Evolutionary conservation across 2,113 vertebrate species (phyloP).

Genomic region (Irena cyanogastra): DNA sequence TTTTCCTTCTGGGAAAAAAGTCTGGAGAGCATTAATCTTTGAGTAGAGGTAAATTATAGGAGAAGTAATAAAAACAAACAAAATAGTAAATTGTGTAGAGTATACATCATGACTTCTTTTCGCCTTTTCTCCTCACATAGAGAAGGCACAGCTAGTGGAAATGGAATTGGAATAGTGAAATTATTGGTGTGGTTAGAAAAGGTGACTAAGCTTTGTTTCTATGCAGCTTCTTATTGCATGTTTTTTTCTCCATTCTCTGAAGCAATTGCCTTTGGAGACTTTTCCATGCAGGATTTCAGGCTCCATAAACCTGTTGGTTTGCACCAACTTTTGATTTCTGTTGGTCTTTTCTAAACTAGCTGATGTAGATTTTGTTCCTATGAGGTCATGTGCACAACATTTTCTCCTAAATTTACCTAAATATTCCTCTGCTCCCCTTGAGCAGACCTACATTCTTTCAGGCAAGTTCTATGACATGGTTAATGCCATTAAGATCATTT

Average conservation of each 20-base stretch:
- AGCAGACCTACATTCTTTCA: not conserved
- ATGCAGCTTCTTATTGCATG: not conserved
- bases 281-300: not conserved
- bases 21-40: not conserved
- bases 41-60: not conserved
- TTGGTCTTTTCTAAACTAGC: not conserved
- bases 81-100: not conserved
- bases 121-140: not conserved
- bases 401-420: not conserved
- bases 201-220: not conserved
- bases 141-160: not conserved
- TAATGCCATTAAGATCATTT: not conserved
- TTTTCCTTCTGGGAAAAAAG: conserved; percentile 5
- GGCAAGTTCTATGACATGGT: not conserved
- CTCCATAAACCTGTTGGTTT: not conserved
- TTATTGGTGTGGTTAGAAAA: not conserved
- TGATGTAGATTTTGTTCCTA: not conserved
- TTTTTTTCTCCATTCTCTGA: not conserved
- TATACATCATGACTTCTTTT: not conserved
- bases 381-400: not conserved
- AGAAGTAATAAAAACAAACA: conserved; percentile 29
- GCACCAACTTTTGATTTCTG: not conserved
- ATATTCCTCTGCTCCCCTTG: not conserved
- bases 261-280: not conserved
- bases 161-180: not conserved